Base-by-base conservation (phyloP, 2,113 vertebrate species). In the Elephantulus edwardii region DNA sequence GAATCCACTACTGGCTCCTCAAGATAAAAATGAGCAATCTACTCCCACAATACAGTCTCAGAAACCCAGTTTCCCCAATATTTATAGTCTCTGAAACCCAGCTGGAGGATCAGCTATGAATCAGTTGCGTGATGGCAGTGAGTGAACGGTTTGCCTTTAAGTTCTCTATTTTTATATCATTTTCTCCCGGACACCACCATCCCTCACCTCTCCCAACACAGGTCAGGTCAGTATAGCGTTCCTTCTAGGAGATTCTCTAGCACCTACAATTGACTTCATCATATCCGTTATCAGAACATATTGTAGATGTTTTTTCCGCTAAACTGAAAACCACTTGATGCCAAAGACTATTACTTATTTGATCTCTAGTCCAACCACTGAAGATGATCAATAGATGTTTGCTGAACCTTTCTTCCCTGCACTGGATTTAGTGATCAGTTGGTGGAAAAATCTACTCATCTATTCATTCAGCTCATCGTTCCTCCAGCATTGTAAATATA, bases 221-320 rank as follows among this genome's bases (percentile, higher is more conserved):
- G 44, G 50, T n/a, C 64, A 2, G 11, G 4, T 0, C 42, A 13
- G 14, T 2, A 2, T 52, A 17, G 17, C 20, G 16, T 4, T n/a
- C 50, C 28, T 79, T 46, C 77, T 66, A 35, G 8, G 35, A 74
- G 30, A 33, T 28, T 14, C 9, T 64, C 74, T 38, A 74, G 17
- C 30, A 66, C 6, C 20, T 68, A 7, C n/a, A 68, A 12, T 82
- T 83, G 40, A 40, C 28, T 75, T 38, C 40, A 42, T 40, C 28
- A 1, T 13, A 54, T 85, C 35, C 26, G 33, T 30, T 80, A 40
- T 48, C 83, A 79, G 40, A 2, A 7, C 33, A 38, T 9, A 66
- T 5, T 68, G 24, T 46, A 70, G 90, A 84, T 33, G 20, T 26
- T 71, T 56, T 79, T 19, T 77, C 33, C 35, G 40, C 75, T 76